Conservation (phyloP, 2,113 vertebrate genomes). For the Callospermophilus lateralis region DNA sequence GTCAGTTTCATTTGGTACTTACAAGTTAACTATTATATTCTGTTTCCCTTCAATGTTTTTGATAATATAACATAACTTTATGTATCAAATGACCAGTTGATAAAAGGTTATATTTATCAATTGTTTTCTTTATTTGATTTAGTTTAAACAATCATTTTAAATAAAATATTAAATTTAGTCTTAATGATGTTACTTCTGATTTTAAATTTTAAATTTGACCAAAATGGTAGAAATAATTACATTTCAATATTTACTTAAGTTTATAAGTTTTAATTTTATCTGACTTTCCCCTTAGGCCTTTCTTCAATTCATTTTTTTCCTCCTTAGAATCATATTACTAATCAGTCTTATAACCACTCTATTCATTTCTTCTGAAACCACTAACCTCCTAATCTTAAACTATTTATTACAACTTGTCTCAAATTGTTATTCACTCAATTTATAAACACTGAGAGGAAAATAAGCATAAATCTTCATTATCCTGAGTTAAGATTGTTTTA, state of each 20-base stretch:
- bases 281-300: background rate
- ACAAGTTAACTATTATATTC: background rate
- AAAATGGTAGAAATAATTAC: background rate
- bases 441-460: constrained; percentile 18
- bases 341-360: background rate
- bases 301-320: background rate
- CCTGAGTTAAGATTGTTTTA: background rate
- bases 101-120: background rate
- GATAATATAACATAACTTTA: background rate
- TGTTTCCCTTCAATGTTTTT: background rate
- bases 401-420: background rate
- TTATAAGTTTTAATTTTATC: constrained; percentile 13
- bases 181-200: constrained; percentile 9
- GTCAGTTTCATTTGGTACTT: constrained; percentile 3
- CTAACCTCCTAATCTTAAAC: background rate
- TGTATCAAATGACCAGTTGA: background rate
- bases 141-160: background rate
- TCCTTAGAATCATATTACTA: background rate
- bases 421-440: constrained; percentile 3
- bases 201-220: constrained; percentile 40
- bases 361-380: background rate
- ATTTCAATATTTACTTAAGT: background rate
- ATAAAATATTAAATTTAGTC: background rate
- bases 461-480: background rate
- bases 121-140: constrained; percentile 1